Conservation (phyloP, 2,113 vertebrate species). For the Trachemys scripta region DNA sequence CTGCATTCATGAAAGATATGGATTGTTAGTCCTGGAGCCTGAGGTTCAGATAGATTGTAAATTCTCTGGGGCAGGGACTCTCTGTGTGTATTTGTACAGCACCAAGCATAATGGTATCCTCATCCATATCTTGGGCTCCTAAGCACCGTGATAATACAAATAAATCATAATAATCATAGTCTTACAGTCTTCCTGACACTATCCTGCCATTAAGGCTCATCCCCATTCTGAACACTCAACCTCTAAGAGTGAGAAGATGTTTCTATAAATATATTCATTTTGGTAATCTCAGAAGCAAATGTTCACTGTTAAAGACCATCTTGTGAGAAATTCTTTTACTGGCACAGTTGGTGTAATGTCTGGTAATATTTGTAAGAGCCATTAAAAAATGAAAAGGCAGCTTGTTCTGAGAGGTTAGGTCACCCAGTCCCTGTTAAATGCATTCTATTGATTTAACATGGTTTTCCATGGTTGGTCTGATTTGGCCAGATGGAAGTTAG, state of each 20-base stretch:
- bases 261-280: not conserved
- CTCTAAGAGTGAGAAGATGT: not conserved
- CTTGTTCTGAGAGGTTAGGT: not conserved
- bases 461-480: not conserved
- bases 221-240: not conserved
- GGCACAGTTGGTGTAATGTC: not conserved
- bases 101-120: accelerated
- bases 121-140: not conserved
- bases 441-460: not conserved
- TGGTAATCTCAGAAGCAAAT: not conserved
- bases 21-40: not conserved
- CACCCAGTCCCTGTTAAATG: not conserved
- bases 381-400: not conserved
- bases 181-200: accelerated
- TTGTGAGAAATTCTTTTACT: not conserved
- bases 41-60: not conserved
- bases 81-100: not conserved
- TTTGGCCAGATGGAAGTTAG: accelerated
- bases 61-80: not conserved
- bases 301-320: not conserved
- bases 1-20: not conserved
- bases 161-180: accelerated
- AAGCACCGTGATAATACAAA: accelerated
- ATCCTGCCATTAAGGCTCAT: accelerated
- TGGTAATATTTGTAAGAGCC: not conserved